A percentile compares a stretch with the other conserved stretches of the same genome.
phyloP scores from a whole-genome alignment of 92 coral and sea anemone genomes.

The Porites rus region DNA sequence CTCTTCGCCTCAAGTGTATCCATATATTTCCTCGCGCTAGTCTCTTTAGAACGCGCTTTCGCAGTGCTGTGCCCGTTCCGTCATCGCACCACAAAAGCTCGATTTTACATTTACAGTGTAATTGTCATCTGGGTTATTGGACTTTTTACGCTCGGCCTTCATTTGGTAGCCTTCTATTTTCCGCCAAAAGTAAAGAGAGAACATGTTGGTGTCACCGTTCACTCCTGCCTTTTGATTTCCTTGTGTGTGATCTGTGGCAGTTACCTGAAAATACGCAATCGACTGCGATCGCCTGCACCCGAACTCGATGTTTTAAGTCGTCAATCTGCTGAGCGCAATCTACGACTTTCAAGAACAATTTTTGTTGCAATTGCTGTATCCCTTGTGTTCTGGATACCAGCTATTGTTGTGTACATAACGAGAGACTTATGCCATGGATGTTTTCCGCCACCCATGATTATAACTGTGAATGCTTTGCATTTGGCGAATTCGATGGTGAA shows the following conservation, averaged over 20 bases:
- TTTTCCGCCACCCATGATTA: no score
- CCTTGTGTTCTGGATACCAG: constrained; percentile 9
- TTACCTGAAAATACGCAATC: neutral
- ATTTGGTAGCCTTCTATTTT: neutral
- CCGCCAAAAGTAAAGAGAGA: neutral
- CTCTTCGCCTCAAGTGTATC: neutral
- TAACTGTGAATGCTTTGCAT: neutral
- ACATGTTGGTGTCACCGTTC: neutral
- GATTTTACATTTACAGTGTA: neutral
- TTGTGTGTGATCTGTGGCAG: neutral
- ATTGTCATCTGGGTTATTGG: neutral
- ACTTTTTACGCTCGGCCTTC: neutral
- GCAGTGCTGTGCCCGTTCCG: constrained; percentile 10
- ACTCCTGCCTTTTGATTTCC: neutral
- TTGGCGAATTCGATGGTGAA: constrained; percentile 28
- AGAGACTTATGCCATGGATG: neutral
- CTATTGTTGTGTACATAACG: neutral
- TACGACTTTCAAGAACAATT: constrained; percentile 1
- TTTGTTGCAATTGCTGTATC: neutral
- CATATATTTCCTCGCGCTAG: neutral
- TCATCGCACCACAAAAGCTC: neutral
- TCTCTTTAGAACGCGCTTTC: neutral
- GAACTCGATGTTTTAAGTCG: neutral
- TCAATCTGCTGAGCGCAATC: neutral
- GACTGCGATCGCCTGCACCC: neutral